Conservation (phyloP, 2,797 vertebrate species). For the Myotis daubentonii region DNA sequence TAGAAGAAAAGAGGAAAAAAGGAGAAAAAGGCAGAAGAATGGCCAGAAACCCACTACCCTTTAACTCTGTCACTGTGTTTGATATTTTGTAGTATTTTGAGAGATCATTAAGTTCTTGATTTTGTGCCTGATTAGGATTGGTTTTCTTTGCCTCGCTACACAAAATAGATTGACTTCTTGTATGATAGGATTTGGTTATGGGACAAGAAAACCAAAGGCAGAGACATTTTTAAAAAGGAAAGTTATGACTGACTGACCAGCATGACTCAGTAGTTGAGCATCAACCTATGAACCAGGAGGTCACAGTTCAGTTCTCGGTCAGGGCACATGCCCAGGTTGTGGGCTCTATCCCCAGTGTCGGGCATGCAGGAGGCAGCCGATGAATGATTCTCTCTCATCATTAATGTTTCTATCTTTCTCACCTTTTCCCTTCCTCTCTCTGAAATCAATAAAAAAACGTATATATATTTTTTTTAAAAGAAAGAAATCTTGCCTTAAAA, state of each 20-base stretch:
- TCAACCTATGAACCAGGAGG: background rate
- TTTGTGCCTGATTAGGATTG: constrained; percentile 11
- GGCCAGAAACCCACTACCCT: background rate
- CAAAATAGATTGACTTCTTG: background rate
- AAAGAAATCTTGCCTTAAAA: background rate
- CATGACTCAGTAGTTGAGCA: background rate
- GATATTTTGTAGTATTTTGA: background rate
- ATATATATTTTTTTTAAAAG: too few species aligned
- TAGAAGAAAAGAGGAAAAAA: background rate
- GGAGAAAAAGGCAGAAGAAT: background rate
- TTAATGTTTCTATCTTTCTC: background rate
- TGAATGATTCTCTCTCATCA: background rate
- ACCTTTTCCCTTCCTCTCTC: background rate
- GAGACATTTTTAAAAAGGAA: background rate
- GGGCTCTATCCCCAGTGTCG: background rate
- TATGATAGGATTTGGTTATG: constrained; percentile 15
- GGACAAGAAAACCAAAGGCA: background rate
- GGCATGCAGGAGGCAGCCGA: background rate
- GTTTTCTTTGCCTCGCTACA: constrained; percentile 10
- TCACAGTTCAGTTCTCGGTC: background rate
- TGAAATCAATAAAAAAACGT: background rate
- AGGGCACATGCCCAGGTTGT: background rate
- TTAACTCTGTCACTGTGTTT: background rate
- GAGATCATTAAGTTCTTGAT: constrained; percentile 21
- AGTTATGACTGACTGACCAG: background rate